Base-by-base conservation (phyloP, 1,140 invertebrate genomes). In the Carcinoscorpius rotundicauda region DNA sequence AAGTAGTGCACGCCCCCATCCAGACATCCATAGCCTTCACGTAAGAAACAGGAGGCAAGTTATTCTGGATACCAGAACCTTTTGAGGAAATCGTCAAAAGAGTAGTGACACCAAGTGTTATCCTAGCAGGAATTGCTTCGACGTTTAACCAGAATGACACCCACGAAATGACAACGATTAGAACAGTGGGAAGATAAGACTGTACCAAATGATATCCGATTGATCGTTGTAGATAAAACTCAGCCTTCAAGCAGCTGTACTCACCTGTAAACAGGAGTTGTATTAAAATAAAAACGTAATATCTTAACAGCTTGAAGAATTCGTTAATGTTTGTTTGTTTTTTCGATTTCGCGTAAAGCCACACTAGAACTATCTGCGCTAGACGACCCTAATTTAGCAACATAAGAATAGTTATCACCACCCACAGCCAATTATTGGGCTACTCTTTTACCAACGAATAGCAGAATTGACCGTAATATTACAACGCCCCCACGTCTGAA, bases 161-260 rank as follows among this genome's bases (percentile, higher is more conserved):
- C 84, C 84, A 85, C 3, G 82, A 83, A 60, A 85, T 85, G 61
- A 84, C 82, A 5, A 85, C 84, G 68, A 85, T 86, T 49, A 85
- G 72, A 63, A 84, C 82, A 49, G 83, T 84, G 3, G 83, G 83
- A 60, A 85, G 74, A 72, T 85, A 85, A 51, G 79, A 81, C 72
- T 85, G 84, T 4, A 85, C 82, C 59, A 85, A 68, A 72, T 85
- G 82, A 72, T 81, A 85, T 4, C 82, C 82, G 11, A 85, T 78
- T 4, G 81, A 81, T n/a, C 83, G 73, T 63, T 78, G 76, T 61
- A 85, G 72, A 60, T 78, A 76, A 68, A 85, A 82, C 53, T 81
- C 77, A 0, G 80, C 81, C 51, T 81, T 78, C 8, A 85, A 72
- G 70, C 84, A 86, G 68, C 81, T 82, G 76, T 83, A 85, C 69